Percentiles rank a stretch among this genome's conserved stretches.
phyloP scores from a whole-genome alignment of 2,113 vertebrate genomes.

The Nothoprocta pentlandii region DNA sequence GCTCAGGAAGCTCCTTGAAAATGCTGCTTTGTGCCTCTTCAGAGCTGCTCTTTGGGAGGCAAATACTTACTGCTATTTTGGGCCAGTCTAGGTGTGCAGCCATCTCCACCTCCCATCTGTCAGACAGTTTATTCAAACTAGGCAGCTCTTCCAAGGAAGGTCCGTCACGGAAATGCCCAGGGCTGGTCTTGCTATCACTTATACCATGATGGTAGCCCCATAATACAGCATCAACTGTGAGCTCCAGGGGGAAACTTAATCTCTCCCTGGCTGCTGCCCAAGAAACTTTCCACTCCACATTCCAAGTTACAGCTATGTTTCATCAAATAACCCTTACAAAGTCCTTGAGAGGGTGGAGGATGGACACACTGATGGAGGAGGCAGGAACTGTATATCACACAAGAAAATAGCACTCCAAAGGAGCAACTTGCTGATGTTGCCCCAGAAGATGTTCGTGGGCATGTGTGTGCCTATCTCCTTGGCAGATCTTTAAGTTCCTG shows the following conservation, averaged over 20 bases:
- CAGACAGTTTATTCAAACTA: not conserved
- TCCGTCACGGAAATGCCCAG: not conserved
- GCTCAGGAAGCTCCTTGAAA: not conserved
- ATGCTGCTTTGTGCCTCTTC: not conserved
- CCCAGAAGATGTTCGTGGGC: not conserved
- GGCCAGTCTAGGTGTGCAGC: not conserved
- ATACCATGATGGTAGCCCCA: not conserved
- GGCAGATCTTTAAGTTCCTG: not conserved
- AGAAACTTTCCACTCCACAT: not conserved
- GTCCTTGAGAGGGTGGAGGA: not conserved
- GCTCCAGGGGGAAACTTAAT: not conserved
- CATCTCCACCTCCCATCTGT: not conserved
- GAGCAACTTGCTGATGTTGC: not conserved
- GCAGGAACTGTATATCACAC: not conserved
- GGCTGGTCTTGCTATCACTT: rapidly evolving
- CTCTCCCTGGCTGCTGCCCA: not conserved
- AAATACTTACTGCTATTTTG: not conserved
- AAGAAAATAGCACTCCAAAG: not conserved
- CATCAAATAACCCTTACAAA: not conserved
- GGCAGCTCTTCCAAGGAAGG: not conserved
- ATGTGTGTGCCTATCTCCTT: not conserved
- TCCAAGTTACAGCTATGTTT: not conserved
- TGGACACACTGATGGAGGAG: not conserved
- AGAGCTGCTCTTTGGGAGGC: not conserved
- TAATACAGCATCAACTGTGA: not conserved